A percentile compares a stretch with the other conserved stretches of the same genome.
These are phyloP conservation scores for Trachymyrmex septentrionalis DNA, from an alignment of 1,140 invertebrate species.

Conservation along the genomic window DNA sequence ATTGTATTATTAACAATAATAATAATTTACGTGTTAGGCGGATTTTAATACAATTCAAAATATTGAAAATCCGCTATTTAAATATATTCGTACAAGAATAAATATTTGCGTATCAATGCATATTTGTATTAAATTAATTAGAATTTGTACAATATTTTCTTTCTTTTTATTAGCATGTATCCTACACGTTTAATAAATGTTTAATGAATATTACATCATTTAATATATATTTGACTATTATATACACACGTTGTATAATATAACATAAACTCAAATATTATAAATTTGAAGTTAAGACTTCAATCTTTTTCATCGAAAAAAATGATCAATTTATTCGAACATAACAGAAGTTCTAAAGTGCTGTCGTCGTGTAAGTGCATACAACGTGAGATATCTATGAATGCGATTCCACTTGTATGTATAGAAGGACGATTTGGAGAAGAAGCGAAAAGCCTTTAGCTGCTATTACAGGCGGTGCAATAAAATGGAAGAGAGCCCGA, in stretches of 20 bases:
- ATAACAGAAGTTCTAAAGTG: neutral
- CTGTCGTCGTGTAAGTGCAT: neutral
- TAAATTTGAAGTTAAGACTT: neutral
- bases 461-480: conserved; percentile 27
- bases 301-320: neutral
- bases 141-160: neutral
- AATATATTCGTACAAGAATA: neutral
- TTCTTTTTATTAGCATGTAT: neutral
- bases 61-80: neutral
- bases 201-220: conserved; percentile 10
- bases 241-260: neutral
- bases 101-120: conserved; percentile 4
- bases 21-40: neutral
- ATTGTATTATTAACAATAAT: conserved; percentile 1
- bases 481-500: conserved; percentile 51
- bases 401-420: conserved; percentile 10
- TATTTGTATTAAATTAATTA: neutral
- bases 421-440: neutral
- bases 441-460: conserved; percentile 24
- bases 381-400: conserved; percentile 25
- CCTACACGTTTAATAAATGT: neutral
- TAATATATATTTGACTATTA: neutral
- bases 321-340: neutral
- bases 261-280: neutral
- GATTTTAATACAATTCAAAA: conserved; percentile 3